These are phyloP conservation scores for Druon quercuslanigerum DNA, from an alignment of 1,140 invertebrate genomes.

Conservation along the genomic window DNA sequence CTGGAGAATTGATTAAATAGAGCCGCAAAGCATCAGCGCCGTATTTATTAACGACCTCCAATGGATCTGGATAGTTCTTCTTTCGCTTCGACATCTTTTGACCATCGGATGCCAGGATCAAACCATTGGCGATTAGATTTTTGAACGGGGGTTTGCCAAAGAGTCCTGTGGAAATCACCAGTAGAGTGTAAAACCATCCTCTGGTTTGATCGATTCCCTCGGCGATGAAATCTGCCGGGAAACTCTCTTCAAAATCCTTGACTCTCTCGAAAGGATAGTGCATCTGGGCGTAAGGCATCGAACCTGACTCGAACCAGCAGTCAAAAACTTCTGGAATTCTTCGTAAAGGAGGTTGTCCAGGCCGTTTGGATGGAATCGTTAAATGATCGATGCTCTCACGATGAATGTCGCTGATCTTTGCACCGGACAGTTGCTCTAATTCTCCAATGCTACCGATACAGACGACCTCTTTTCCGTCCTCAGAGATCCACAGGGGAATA, in stretches of 20 bases:
- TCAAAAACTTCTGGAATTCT: slow-evolving; percentile 98
- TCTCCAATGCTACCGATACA: slow-evolving; percentile 97
- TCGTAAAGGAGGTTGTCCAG: slow-evolving; percentile 88
- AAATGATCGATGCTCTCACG: slow-evolving; percentile 95
- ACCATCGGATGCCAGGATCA: slow-evolving; percentile 96
- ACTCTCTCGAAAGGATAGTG: slow-evolving; percentile 97
- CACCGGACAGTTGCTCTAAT: slow-evolving; percentile 88
- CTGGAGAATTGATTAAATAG: slow-evolving; percentile 98
- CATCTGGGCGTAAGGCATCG: slow-evolving; percentile 98
- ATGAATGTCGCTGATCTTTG: slow-evolving; percentile 92
- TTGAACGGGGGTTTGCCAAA: slow-evolving; percentile 98
- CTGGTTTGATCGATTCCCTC: slow-evolving; percentile 99
- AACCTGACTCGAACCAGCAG: slow-evolving; percentile 99
- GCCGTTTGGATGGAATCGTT: slow-evolving; percentile 92
- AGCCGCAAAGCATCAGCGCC: slow-evolving; percentile 97
- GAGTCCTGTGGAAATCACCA: slow-evolving; percentile 97
- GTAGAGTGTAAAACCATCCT: slow-evolving; percentile 98
- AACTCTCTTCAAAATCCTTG: slow-evolving; percentile 94
- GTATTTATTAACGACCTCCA: slow-evolving; percentile 93
- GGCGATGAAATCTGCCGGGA: slow-evolving; percentile 99
- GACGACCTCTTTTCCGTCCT: slow-evolving; percentile 94
- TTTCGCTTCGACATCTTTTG: slow-evolving; percentile 99
- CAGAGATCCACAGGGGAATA: slow-evolving; percentile 97
- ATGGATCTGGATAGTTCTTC: slow-evolving; percentile 98
- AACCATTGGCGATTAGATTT: slow-evolving; percentile 96